Evolutionary conservation across 2,113 vertebrate genomes (phyloP).

Genomic region (Corythornis madagascariensis): DNA sequence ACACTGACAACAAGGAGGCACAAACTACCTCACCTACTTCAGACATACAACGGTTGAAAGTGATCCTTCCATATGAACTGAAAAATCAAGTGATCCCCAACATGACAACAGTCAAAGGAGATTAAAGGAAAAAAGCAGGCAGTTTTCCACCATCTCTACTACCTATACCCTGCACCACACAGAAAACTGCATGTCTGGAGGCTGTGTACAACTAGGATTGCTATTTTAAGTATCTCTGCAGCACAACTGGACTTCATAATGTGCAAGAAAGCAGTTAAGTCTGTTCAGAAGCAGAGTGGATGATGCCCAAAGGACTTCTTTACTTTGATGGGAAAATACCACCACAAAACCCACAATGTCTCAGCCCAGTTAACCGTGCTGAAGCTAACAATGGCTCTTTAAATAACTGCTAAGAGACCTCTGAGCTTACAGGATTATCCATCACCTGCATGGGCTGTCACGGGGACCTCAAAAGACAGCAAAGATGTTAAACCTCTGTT

Average conservation of each 20-base stretch:
- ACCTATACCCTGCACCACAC: neutral
- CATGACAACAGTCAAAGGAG: neutral
- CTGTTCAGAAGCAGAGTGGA: neutral
- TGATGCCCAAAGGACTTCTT: neutral
- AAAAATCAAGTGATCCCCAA: neutral
- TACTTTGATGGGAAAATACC: neutral
- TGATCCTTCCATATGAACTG: accelerated
- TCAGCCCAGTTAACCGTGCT: slow-evolving; percentile 12
- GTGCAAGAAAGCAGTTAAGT: neutral
- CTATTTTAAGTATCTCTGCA: neutral
- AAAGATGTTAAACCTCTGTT: neutral
- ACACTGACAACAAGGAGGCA: neutral
- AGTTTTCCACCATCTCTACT: neutral
- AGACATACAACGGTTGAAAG: neutral
- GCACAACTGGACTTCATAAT: neutral
- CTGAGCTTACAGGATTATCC: slow-evolving; percentile 4
- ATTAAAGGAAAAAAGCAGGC: neutral
- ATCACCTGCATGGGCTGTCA: neutral
- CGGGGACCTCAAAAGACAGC: neutral
- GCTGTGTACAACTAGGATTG: neutral
- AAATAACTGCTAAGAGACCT: neutral
- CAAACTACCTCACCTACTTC: neutral
- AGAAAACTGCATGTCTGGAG: neutral
- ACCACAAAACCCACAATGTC: neutral
- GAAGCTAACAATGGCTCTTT: neutral